A percentile compares a stretch with the other conserved stretches of the same genome.
Conservation (phyloP, 2,888 invertebrate genomes). For the Pseudanteris insignis region DNA sequence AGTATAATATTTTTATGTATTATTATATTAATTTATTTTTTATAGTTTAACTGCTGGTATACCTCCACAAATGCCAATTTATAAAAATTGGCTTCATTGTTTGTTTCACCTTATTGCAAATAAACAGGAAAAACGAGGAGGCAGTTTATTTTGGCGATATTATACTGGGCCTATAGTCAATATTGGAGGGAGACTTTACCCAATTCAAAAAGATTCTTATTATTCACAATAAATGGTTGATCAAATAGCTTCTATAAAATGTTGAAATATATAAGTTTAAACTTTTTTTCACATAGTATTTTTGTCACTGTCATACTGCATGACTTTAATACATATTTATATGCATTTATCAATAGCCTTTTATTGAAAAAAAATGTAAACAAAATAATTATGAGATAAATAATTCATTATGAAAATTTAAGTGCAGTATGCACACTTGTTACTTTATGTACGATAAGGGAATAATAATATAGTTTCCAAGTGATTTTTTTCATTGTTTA, state of each 20-base stretch:
- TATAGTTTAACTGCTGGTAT: slow-evolving; percentile 79
- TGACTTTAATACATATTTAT: slow-evolving; percentile 7
- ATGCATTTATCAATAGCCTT: background rate
- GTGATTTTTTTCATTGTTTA: slow-evolving; percentile 44
- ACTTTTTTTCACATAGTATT: slow-evolving; percentile 9
- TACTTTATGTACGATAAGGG: slow-evolving; percentile 40
- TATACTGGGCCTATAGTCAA: slow-evolving; percentile 68
- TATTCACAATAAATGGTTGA: slow-evolving; percentile 14
- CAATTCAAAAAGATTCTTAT: slow-evolving; percentile 26
- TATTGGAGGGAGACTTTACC: slow-evolving; percentile 46
- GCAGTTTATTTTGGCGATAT: slow-evolving; percentile 83
- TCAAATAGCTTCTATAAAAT: slow-evolving; percentile 7
- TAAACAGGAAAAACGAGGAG: slow-evolving; percentile 86
- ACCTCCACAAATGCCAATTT: slow-evolving; percentile 86
- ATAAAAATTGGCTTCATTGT: slow-evolving; percentile 83
- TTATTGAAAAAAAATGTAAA: slow-evolving; percentile 1
- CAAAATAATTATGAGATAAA: too few species aligned
- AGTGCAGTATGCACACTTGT: slow-evolving; percentile 25
- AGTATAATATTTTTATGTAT: background rate
- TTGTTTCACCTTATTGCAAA: slow-evolving; percentile 80
- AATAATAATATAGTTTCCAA: slow-evolving; percentile 40
- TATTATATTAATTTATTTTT: slow-evolving; percentile 1
- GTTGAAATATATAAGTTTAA: slow-evolving; percentile 8
- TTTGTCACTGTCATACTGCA: slow-evolving; percentile 15
- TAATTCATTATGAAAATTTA: too few species aligned